phyloP scores from a whole-genome alignment of 2,113 vertebrate species.

The Ochotona curzoniae region DNA sequence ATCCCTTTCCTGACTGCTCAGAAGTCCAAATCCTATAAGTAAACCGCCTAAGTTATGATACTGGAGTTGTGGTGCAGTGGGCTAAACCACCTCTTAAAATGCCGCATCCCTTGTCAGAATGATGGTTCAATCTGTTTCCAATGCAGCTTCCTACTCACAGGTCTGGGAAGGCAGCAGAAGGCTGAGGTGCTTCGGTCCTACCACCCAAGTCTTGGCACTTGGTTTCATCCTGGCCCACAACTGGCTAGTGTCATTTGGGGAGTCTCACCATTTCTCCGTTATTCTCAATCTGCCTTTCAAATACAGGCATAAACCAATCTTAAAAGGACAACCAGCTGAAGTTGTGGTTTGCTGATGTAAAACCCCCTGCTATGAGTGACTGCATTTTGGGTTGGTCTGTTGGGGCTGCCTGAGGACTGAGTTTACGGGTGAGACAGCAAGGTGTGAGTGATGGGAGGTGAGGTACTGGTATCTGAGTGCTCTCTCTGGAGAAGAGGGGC shows the following conservation, averaged over 20 bases:
- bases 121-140: no score
- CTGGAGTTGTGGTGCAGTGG: neutral
- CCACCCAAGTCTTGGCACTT: no score
- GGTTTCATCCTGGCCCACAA: no score
- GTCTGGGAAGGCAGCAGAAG: no score
- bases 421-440: neutral
- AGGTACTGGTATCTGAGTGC: neutral
- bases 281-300: no score
- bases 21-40: neutral
- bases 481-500: neutral
- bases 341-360: neutral
- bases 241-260: no score
- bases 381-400: neutral
- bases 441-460: neutral
- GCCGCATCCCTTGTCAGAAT: no score
- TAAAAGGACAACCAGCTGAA: neutral
- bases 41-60: neutral
- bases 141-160: no score
- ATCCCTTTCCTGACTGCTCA: neutral
- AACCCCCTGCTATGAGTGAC: neutral
- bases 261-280: no score
- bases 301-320: no score
- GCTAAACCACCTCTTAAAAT: no score
- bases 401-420: neutral
- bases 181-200: no score